Evolutionary conservation across 37 sponge, comb jelly and placozoan genomes (phyloP).

Genomic region (Tethya wilhelma): DNA sequence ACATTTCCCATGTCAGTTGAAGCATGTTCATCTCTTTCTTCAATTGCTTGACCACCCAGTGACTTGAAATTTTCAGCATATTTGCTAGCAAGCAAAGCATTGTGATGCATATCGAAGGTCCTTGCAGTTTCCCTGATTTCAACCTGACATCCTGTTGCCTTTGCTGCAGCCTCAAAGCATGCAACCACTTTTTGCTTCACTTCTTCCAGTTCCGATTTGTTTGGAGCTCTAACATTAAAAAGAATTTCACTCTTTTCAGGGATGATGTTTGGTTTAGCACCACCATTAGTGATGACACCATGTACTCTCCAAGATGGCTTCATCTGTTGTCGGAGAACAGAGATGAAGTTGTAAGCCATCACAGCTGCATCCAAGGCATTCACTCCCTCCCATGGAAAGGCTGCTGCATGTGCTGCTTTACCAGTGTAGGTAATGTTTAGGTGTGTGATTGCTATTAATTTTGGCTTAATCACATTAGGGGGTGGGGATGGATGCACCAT

Average conservation of each 20-base stretch:
- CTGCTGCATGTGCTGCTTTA: slow-evolving; percentile 88
- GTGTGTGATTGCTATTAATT: slow-evolving; percentile 3
- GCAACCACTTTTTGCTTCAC: slow-evolving; percentile 47
- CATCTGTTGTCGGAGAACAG: slow-evolving; percentile 87
- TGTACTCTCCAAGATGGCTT: slow-evolving; percentile 88
- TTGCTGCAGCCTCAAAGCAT: slow-evolving; percentile 79
- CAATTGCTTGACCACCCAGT: slow-evolving; percentile 7
- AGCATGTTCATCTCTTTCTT: slow-evolving; percentile 4
- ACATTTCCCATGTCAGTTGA: slow-evolving; percentile 98
- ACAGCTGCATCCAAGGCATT: slow-evolving; percentile 97
- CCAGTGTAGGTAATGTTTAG: slow-evolving; percentile 45
- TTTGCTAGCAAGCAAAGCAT: slow-evolving; percentile 36
- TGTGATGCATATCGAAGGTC: slow-evolving; percentile 62
- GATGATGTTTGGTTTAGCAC: slow-evolving; percentile 87
- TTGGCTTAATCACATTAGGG: slow-evolving; percentile 7
- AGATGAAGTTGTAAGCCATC: slow-evolving; percentile 83
- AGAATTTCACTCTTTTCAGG: slow-evolving; percentile 62
- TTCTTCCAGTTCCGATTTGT: slow-evolving; percentile 40
- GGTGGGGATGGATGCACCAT: slow-evolving; percentile 89
- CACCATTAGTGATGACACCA: slow-evolving; percentile 86
- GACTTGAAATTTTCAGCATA: slow-evolving; percentile 39
- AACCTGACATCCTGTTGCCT: slow-evolving; percentile 81
- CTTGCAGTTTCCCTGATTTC: slow-evolving; percentile 24
- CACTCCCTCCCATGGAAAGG: slow-evolving; percentile 85
- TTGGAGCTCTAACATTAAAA: slow-evolving; percentile 75